A percentile compares a stretch with the other conserved stretches of the same genome.
These are phyloP conservation scores for Conus canariensis DNA, from an alignment of 2,888 invertebrate species.

Conservation along the genomic window DNA sequence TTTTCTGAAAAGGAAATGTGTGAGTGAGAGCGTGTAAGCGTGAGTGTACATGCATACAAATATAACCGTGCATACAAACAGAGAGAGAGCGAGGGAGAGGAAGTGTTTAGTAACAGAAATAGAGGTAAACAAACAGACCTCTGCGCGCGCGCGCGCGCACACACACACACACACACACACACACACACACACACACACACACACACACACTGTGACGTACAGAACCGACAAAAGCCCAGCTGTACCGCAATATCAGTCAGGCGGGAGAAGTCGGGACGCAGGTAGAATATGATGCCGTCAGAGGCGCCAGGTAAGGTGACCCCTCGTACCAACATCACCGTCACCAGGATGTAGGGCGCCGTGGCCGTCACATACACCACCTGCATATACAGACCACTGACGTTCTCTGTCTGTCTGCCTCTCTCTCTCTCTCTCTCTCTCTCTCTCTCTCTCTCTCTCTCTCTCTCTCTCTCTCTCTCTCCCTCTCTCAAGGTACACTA, in stretches of 20 bases:
- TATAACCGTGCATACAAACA: too few species aligned
- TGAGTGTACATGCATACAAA: too few species aligned
- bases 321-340: slow-evolving; percentile 61
- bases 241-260: slow-evolving; percentile 35
- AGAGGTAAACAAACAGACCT: too few species aligned
- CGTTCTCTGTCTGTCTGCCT: neutral
- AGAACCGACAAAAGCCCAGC: too few species aligned
- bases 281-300: slow-evolving; percentile 64
- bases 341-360: slow-evolving; percentile 49
- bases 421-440: neutral
- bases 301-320: slow-evolving; percentile 61
- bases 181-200: neutral
- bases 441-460: slow-evolving; percentile 2
- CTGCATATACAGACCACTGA: neutral
- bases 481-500: too few species aligned
- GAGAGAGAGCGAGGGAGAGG: too few species aligned
- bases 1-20: too few species aligned
- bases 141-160: too few species aligned
- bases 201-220: neutral
- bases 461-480: neutral
- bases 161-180: too few species aligned
- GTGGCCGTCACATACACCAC: slow-evolving; percentile 50
- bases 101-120: too few species aligned
- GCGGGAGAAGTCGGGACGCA: slow-evolving; percentile 58
- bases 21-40: too few species aligned